Conservation (phyloP, 2,888 invertebrate species). For the Belgica antarctica region DNA sequence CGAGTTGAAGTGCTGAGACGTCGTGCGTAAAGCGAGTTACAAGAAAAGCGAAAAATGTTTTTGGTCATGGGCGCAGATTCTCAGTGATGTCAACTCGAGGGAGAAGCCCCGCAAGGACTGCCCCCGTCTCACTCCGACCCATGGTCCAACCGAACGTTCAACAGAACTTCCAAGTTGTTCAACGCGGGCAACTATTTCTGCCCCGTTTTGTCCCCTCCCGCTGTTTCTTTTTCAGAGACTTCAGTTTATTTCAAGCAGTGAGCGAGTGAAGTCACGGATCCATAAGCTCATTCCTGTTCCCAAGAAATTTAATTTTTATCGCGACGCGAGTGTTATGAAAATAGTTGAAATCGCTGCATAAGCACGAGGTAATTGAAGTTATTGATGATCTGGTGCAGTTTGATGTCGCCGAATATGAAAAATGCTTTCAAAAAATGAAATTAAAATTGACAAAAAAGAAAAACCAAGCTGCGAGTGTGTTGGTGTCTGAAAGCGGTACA, state of each 20-base stretch:
- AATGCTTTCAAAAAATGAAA: slow-evolving; percentile 40
- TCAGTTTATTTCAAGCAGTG: slow-evolving; percentile 41
- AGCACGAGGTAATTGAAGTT: slow-evolving; percentile 13
- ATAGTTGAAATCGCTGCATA: slow-evolving; percentile 27
- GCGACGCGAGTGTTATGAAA: slow-evolving; percentile 40
- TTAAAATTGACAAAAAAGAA: slow-evolving; percentile 43
- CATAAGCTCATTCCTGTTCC: slow-evolving; percentile 29
- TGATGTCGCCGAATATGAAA: slow-evolving; percentile 14
- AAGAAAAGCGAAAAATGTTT: no score
- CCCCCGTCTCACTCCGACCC: no score
- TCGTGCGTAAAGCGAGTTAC: no score
- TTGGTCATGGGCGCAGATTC: no score
- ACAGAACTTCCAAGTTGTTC: neutral
- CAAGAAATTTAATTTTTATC: slow-evolving; percentile 23
- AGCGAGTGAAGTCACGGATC: no score
- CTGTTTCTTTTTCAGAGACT: slow-evolving; percentile 26
- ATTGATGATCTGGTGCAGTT: neutral
- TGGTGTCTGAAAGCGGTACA: slow-evolving; percentile 41
- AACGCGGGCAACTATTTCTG: slow-evolving; percentile 20
- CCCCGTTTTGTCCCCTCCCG: slow-evolving; percentile 28
- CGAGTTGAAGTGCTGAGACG: neutral
- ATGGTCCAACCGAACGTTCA: no score
- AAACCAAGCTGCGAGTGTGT: slow-evolving; percentile 42
- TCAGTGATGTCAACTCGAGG: no score
- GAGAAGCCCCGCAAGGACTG: no score